phyloP scores from a whole-genome alignment of 2,888 invertebrate species.

The Thumatha senex region DNA sequence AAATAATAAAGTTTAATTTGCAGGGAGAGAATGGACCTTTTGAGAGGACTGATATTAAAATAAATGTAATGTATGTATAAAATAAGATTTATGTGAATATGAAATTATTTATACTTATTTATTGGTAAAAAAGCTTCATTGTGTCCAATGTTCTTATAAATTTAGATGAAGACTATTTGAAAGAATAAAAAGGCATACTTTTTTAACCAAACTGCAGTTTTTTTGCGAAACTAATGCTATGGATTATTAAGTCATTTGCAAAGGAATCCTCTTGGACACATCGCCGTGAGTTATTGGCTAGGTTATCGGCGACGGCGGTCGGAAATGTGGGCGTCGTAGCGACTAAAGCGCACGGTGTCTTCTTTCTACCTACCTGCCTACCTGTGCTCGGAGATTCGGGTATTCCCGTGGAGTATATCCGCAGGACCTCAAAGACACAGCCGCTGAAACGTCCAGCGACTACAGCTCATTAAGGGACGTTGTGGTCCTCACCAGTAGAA shows the following conservation, averaged over 20 bases:
- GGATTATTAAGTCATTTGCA: not conserved
- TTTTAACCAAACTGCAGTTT: conserved; percentile 80
- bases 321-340: no score
- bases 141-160: conserved; percentile 84
- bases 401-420: no score
- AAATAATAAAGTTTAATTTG: conserved; percentile 82
- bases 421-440: no score
- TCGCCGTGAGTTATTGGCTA: no score
- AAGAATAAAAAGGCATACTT: conserved; percentile 84
- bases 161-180: conserved; percentile 84
- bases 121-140: conserved; percentile 83
- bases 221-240: conserved; percentile 4
- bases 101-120: conserved; percentile 84
- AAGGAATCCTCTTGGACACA: not conserved
- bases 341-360: no score
- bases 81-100: conserved; percentile 83
- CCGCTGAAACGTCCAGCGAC: no score
- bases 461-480: no score
- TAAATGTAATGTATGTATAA: conserved; percentile 83
- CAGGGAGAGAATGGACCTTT: conserved; percentile 84
- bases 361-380: no score
- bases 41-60: conserved; percentile 84
- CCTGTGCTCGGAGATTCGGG: no score
- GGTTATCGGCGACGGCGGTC: no score
- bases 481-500: no score